A percentile compares a stretch with the other conserved stretches of the same genome.
Evolutionary conservation across 2,888 invertebrate genomes (phyloP).

Genomic region (Tiliacea citrago): DNA sequence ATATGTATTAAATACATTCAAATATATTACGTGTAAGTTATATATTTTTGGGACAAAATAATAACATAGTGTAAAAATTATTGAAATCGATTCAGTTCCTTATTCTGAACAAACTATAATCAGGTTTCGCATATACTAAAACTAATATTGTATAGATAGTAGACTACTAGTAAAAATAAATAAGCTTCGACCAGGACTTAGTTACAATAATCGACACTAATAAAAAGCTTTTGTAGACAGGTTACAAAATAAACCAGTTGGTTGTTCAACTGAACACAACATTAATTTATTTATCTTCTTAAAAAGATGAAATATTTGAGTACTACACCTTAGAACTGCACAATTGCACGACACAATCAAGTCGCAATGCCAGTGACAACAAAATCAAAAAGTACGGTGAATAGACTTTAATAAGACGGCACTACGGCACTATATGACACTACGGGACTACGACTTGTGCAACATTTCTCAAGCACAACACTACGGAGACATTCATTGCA

Average conservation of each 20-base stretch:
- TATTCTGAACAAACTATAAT: too few species aligned
- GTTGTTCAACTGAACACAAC: too few species aligned
- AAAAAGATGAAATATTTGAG: too few species aligned
- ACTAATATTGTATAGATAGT: too few species aligned
- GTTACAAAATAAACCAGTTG: neutral
- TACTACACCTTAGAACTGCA: neutral
- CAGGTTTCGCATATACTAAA: too few species aligned
- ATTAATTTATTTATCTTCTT: too few species aligned
- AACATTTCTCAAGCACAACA: conserved; percentile 48
- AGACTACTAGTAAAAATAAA: neutral
- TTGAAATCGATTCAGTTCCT: too few species aligned
- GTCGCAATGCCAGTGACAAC: conserved; percentile 9
- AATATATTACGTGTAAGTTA: too few species aligned
- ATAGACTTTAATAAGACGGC: conserved; percentile 24
- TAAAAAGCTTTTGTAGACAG: too few species aligned
- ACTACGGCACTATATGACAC: neutral
- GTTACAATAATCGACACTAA: neutral
- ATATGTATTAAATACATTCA: too few species aligned
- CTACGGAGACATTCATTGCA: conserved; percentile 45
- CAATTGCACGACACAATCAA: conserved; percentile 6
- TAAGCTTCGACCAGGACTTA: neutral
- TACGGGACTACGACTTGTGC: conserved; percentile 13
- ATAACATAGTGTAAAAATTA: too few species aligned
- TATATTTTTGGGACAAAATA: too few species aligned
- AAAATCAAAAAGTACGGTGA: conserved; percentile 14